A percentile compares a stretch with the other conserved stretches of the same genome.
Conservation (phyloP, 2,797 vertebrate genomes). For the Ctenopoma kingsleyae region DNA sequence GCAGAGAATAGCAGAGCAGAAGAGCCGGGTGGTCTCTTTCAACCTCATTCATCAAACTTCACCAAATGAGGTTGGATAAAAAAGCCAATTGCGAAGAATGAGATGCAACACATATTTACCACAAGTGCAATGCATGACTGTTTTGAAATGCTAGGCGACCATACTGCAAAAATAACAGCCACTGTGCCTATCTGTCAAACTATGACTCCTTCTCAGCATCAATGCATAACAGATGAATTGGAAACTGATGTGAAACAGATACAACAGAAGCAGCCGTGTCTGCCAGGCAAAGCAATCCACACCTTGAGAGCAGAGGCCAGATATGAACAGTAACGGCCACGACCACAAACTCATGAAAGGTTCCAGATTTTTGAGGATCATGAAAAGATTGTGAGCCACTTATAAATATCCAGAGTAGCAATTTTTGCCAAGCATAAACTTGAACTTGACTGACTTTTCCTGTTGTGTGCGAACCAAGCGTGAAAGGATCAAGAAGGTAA, state of each 20-base stretch:
- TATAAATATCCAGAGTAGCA: constrained; percentile 64
- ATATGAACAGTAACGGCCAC: constrained; percentile 56
- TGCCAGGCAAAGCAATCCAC: constrained; percentile 51
- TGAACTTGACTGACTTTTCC: constrained; percentile 73
- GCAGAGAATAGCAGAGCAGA: constrained; percentile 7
- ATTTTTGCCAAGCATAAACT: constrained; percentile 61
- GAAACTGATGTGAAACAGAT: constrained; percentile 50
- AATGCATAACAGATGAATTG: constrained; percentile 30
- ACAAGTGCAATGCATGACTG: constrained; percentile 5
- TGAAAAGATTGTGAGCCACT: constrained; percentile 59
- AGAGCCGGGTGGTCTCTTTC: constrained; percentile 68
- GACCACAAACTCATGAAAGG: constrained; percentile 59
- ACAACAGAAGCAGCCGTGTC: constrained; percentile 23
- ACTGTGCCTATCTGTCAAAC: constrained; percentile 28
- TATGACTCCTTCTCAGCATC: constrained; percentile 26
- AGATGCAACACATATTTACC: constrained; percentile 26
- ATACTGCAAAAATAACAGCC: constrained; percentile 7
- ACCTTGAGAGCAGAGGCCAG: constrained; percentile 47
- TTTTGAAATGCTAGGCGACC: constrained; percentile 23
- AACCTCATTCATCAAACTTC: constrained; percentile 47
- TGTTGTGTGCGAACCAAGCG: constrained; percentile 55
- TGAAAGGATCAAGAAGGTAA: constrained; percentile 65
- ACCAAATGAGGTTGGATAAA: constrained; percentile 27
- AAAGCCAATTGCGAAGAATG: constrained; percentile 20
- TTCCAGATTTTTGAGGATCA: constrained; percentile 55